phyloP scores from a whole-genome alignment of 2,797 vertebrate species.

The Hippocampus kuda region DNA sequence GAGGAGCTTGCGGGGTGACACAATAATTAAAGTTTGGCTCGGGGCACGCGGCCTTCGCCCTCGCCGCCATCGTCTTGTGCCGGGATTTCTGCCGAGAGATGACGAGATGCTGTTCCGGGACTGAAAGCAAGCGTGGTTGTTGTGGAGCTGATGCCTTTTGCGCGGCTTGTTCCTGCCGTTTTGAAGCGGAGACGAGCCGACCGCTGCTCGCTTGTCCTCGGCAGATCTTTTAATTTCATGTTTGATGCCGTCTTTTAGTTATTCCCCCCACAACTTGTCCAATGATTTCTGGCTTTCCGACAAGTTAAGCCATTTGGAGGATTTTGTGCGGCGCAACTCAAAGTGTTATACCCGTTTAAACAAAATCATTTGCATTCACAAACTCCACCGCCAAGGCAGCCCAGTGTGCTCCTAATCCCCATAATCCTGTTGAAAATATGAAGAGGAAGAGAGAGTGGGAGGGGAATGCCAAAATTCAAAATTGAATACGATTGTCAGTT shows the following conservation, averaged over 20 bases:
- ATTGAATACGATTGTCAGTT: neutral
- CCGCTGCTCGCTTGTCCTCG: neutral
- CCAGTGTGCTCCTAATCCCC: neutral
- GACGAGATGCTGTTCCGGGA: neutral
- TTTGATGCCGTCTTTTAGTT: too few relatives aligned
- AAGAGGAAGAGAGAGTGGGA: neutral
- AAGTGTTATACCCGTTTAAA: neutral
- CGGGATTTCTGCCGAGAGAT: neutral
- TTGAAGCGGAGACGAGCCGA: neutral
- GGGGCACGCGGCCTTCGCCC: neutral
- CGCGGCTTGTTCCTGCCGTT: neutral
- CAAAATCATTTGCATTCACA: neutral
- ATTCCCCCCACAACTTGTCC: neutral
- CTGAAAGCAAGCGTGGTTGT: neutral
- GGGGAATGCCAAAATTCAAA: constrained; percentile 3
- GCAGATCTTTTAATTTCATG: neutral
- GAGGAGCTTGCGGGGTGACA: neutral
- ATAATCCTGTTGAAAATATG: neutral
- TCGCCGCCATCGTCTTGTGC: neutral
- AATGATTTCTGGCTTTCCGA: neutral
- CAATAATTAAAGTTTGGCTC: constrained; percentile 20
- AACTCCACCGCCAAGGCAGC: neutral
- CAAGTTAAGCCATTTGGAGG: neutral
- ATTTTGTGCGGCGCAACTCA: neutral
- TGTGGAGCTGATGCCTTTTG: too few relatives aligned